Evolutionary conservation across 2,888 invertebrate species (phyloP).

Genomic region (Hyppa rectilinea): DNA sequence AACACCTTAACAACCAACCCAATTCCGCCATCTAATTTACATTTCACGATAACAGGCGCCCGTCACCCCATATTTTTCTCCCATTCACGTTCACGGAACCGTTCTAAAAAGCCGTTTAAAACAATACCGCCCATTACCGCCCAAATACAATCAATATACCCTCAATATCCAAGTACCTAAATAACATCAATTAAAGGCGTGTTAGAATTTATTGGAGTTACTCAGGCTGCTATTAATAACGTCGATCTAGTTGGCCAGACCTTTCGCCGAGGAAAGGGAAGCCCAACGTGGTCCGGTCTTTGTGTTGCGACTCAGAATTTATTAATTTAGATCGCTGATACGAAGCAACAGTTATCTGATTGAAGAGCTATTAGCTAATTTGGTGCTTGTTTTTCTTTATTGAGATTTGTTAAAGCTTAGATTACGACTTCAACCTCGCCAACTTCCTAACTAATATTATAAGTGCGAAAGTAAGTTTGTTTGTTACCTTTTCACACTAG

Average conservation of each 20-base stretch:
- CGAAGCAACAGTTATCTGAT: slow-evolving; percentile 44
- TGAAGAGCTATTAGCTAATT: slow-evolving; percentile 42
- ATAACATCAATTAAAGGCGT: slow-evolving; percentile 67
- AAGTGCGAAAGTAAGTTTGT: no score
- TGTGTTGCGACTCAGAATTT: slow-evolving; percentile 45
- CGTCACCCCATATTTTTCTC: slow-evolving; percentile 51
- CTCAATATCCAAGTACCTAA: slow-evolving; percentile 58
- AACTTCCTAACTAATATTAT: no score
- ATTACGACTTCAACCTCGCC: no score
- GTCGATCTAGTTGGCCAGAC: slow-evolving; percentile 48
- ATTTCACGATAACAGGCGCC: slow-evolving; percentile 48
- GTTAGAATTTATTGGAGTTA: slow-evolving; percentile 66
- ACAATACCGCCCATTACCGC: slow-evolving; percentile 59
- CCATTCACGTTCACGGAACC: slow-evolving; percentile 30
- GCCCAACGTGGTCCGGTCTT: slow-evolving; percentile 23
- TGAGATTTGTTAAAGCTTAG: background rate
- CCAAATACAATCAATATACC: slow-evolving; percentile 61
- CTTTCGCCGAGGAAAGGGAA: slow-evolving; percentile 25
- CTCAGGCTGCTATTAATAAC: slow-evolving; percentile 65
- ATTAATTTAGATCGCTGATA: slow-evolving; percentile 53
- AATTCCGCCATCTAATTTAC: slow-evolving; percentile 48
- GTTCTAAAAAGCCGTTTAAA: slow-evolving; percentile 55
- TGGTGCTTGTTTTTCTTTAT: slow-evolving; percentile 4
- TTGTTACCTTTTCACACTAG: no score
- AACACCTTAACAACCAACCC: slow-evolving; percentile 46